Base-by-base conservation (phyloP, 2,113 vertebrate genomes). In the Plecotus auritus region DNA sequence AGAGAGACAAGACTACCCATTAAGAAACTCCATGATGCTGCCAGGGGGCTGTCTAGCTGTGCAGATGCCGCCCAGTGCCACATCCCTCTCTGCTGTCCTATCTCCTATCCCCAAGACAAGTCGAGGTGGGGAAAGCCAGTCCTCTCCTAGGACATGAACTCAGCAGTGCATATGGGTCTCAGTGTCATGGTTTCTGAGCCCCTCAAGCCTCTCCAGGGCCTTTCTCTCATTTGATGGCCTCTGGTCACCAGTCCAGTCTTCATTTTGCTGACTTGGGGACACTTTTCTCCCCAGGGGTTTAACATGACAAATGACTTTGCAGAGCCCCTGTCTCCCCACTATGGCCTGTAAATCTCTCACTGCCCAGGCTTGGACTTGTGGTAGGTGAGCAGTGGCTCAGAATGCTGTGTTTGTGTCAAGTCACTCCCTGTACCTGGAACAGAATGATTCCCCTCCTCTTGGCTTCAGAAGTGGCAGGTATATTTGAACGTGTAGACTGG, bases 21-120 rank as follows among this genome's bases (percentile, higher is more conserved):
- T 93, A 91, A 84, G 96, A 92, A 95, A 95, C 85, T 97, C 89
- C 30, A 69, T 97, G 98, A 96, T 81, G 78, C 76, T 97, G 94
- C 67, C 40, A 66, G 83, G 84, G 59, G 94, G 96, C 95, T 91
- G 97, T 97, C 96, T 97, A 88, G 90, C 91, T 73, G 17, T 84
- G 94, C 42, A 88, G 84, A 77, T 80, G 93, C 90, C 66, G 61
- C 95, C 94, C 78, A 73, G 85, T 13, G 23, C 61, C 32, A 61
- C 56, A 10, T 59, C 13, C 10, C 42, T 59, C 16, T 1, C 18
- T 5, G 40, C 67, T 42, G 64, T 72, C 89, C 72, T 12, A 20
- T 32, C 78, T 80, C 35, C 56, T 40, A 13, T 85, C 47, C 86
- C 80, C 11, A 16, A 54, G 56, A 20, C n/a, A 54, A 67, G 51